A percentile compares a stretch with the other conserved stretches of the same genome.
Conservation (phyloP, 2,888 invertebrate species). For the Eupsilia transversa region DNA sequence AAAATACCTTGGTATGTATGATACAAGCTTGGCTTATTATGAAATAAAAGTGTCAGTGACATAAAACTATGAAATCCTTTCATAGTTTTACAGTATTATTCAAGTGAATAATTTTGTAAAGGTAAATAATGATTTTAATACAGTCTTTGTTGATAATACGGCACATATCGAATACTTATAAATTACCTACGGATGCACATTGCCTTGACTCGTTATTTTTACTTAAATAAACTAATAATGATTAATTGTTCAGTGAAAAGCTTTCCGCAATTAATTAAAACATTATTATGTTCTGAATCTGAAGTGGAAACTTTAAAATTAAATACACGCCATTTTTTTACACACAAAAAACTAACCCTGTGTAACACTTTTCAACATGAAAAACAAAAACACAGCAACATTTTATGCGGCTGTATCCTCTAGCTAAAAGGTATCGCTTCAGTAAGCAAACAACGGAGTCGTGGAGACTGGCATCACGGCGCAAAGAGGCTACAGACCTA, state of each 20-base stretch:
- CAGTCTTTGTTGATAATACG: neutral
- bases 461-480: conserved; percentile 55
- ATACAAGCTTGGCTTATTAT: neutral
- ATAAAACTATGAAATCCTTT: conserved; percentile 2
- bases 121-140: neutral
- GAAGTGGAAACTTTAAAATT: neutral
- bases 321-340: neutral
- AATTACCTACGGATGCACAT: neutral
- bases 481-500: conserved; percentile 64
- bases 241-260: neutral
- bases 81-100: neutral
- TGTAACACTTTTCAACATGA: conserved; percentile 20
- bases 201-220: neutral
- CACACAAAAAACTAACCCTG: neutral
- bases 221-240: neutral
- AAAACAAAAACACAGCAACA: conserved; percentile 30
- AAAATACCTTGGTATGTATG: neutral
- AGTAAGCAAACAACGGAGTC: conserved; percentile 74
- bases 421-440: conserved; percentile 78
- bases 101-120: conserved; percentile 3
- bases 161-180: neutral
- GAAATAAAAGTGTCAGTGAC: neutral
- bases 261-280: neutral
- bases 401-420: conserved; percentile 54
- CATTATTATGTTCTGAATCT: neutral